phyloP scores from a whole-genome alignment of 92 coral and sea anemone species.

The Desmophyllum pertusum region DNA sequence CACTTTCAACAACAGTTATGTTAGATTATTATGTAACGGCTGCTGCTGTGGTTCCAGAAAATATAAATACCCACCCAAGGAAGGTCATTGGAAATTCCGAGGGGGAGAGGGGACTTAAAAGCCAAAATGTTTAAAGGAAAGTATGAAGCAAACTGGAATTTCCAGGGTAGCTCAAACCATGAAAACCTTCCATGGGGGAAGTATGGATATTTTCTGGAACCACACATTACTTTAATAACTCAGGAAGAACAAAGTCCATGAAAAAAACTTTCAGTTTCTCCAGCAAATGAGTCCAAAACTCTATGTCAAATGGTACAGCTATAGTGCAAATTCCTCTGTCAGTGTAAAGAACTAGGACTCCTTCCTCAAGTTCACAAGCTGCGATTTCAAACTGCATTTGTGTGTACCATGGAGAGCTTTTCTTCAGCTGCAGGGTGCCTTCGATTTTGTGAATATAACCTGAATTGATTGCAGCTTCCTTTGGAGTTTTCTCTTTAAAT shows the following conservation, averaged over 20 bases:
- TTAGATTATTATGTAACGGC: too few species aligned
- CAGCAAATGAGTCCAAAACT: conserved; percentile 28
- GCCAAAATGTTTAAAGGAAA: too few species aligned
- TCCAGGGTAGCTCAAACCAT: too few species aligned
- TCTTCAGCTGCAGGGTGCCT: not conserved
- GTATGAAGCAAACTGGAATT: too few species aligned
- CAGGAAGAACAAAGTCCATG: conserved; percentile 46
- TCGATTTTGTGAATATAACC: not conserved
- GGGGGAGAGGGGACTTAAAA: too few species aligned
- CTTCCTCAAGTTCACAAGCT: conserved; percentile 21
- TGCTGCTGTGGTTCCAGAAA: too few species aligned
- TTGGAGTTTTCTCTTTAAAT: conserved; percentile 11
- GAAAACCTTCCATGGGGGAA: too few species aligned
- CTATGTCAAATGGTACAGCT: conserved; percentile 44
- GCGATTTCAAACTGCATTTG: conserved; percentile 48
- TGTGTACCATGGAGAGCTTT: conserved; percentile 23
- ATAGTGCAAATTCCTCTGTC: conserved; percentile 50
- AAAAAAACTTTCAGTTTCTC: conserved; percentile 52
- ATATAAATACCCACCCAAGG: too few species aligned
- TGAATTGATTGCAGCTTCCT: conserved; percentile 13
- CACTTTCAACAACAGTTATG: too few species aligned
- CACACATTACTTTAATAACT: conserved; percentile 13
- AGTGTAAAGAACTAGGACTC: conserved; percentile 49
- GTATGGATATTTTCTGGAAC: too few species aligned
- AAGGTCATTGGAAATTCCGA: too few species aligned